Evolutionary conservation across 2,888 invertebrate genomes (phyloP).

Genomic region (Tetragnatha montana): DNA sequence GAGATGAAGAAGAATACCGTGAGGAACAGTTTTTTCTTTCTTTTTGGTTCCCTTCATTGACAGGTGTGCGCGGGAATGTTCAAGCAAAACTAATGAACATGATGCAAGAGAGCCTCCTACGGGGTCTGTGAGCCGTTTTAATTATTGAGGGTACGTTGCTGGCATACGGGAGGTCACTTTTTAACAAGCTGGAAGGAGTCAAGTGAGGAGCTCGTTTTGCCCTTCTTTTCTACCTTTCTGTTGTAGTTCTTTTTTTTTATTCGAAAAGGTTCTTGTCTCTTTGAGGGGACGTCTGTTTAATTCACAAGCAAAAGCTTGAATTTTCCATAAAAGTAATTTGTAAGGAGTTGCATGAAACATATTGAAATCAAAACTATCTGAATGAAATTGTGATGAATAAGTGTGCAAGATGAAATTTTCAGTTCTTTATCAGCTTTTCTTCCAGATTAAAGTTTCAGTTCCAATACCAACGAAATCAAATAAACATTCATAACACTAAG

Average conservation of each 20-base stretch:
- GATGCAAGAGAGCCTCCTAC: slow-evolving; percentile 38
- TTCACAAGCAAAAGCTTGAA: too few species aligned
- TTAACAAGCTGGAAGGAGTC: slow-evolving; percentile 63
- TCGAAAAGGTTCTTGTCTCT: slow-evolving; percentile 6
- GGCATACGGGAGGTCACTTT: slow-evolving; percentile 53
- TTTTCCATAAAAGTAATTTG: too few species aligned
- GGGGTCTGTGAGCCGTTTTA: slow-evolving; percentile 52
- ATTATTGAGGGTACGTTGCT: slow-evolving; percentile 62
- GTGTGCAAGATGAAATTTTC: too few species aligned
- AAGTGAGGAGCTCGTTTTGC: slow-evolving; percentile 18
- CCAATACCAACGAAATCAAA: too few species aligned
- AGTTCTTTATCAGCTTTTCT: too few species aligned
- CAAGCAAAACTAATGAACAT: slow-evolving; percentile 66
- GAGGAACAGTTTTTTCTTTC: slow-evolving; percentile 2
- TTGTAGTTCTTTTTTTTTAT: slow-evolving; percentile 5
- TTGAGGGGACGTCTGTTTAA: too few species aligned
- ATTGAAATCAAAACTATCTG: too few species aligned
- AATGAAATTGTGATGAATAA: too few species aligned
- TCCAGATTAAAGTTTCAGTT: too few species aligned
- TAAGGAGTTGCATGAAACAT: too few species aligned
- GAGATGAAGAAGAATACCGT: slow-evolving; percentile 3
- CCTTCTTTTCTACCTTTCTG: neutral
- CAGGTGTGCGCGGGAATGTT: slow-evolving; percentile 60
- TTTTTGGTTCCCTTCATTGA: slow-evolving; percentile 15
- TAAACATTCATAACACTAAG: too few species aligned